Evolutionary conservation across 2,888 invertebrate species (phyloP), one percentile per base, ranked within the genome.

Genomic region (Peribatodes rhomboidaria): DNA sequence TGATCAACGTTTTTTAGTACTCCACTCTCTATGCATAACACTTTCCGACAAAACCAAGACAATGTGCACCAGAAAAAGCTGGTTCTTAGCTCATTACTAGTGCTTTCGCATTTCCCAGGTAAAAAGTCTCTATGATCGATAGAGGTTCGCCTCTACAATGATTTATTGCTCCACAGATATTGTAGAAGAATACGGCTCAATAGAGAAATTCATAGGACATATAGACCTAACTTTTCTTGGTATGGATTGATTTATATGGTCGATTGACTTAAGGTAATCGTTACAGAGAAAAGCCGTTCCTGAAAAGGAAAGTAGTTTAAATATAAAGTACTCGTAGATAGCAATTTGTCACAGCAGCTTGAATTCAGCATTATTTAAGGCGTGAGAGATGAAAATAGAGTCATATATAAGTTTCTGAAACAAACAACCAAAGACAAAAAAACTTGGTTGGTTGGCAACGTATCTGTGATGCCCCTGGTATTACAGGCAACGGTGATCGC

Each of bases 51-150:
- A 39, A 22, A 14, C 11, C 13, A 14, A 65, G 61, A 57, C 53
- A 57, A 67, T 60, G 39, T 37, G 20, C 20, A 13, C 27, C 39
- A 41, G 57, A 50, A 44, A 52, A 53, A 62, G 49, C 64, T n/a
- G 39, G 53, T 53, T 59, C 33, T 3, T 37, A 41, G 33, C 69
- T 66, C 64, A 69, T 69, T 64, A 61, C 31, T 16, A 41, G 27
- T 11, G 57, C 56, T 67, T 64, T 64, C 64, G 31, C 52, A 61
- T 62, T 62, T 67, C 61, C 47, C 61, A 59, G 42, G 63, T 50
- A 70, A 68, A 70, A 68, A 70, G 37, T 20, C 44, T 46, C 20
- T 37, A 41, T 63, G 65, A 67, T 70, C 39, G 63, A 70, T 70
- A 47, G 60, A 68, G 50, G 56, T 46, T 59, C 56, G 49, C 59